phyloP scores from a whole-genome alignment of 2,797 vertebrate species.

The Cyclura pinguis region DNA sequence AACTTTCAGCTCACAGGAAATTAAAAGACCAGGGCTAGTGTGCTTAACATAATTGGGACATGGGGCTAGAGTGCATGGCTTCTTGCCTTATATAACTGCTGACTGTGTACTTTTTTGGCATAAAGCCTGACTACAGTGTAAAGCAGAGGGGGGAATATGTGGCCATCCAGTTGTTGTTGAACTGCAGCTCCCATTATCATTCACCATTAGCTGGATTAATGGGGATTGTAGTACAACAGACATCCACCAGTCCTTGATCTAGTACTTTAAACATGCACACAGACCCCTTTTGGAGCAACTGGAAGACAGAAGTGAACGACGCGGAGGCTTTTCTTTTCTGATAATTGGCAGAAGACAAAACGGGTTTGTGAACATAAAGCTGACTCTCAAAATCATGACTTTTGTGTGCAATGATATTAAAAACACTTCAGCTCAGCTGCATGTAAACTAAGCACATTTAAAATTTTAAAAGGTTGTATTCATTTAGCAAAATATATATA shows the following conservation, averaged over 20 bases:
- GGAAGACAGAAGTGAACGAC: background rate
- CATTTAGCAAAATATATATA: background rate
- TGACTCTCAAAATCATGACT: background rate
- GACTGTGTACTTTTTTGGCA: background rate
- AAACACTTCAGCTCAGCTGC: background rate
- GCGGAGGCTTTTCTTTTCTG: background rate
- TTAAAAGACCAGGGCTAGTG: too few relatives aligned
- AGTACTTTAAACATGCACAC: too few relatives aligned
- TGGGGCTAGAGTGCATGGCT: background rate
- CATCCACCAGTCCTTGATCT: background rate
- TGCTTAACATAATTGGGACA: too few relatives aligned
- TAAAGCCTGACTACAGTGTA: background rate
- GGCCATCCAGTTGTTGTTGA: background rate
- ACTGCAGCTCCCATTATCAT: background rate
- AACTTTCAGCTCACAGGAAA: background rate
- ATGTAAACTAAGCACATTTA: conserved; percentile 47
- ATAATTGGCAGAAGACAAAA: background rate
- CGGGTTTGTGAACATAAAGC: background rate
- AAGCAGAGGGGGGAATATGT: background rate
- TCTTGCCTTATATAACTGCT: background rate
- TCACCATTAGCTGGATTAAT: background rate
- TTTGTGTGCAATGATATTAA: background rate
- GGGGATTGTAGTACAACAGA: background rate
- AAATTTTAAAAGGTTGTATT: conserved; percentile 54
- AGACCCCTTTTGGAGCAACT: background rate